Conservation (phyloP, 2,888 invertebrate species). For the Crepidodera aurea region DNA sequence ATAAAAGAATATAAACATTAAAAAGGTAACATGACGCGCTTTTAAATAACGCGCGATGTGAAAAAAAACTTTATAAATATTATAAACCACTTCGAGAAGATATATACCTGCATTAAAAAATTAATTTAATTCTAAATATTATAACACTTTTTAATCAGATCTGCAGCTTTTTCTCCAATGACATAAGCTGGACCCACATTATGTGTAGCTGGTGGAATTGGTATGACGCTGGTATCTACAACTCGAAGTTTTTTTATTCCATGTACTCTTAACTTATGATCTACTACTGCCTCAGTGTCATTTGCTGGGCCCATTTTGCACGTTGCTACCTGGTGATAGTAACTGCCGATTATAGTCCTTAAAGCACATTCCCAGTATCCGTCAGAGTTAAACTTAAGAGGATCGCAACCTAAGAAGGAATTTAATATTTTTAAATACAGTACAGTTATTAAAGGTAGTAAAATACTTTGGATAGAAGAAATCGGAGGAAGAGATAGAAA, state of each 20-base stretch:
- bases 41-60: no score
- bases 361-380: conserved; percentile 65
- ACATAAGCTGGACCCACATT: conserved; percentile 64
- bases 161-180: conserved; percentile 67
- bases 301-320: conserved; percentile 65
- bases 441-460: no score
- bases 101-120: no score
- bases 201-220: conserved; percentile 63
- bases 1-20: no score
- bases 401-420: conserved; percentile 60
- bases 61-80: no score
- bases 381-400: conserved; percentile 58
- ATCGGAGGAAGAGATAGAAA: no score
- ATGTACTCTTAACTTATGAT: conserved; percentile 63
- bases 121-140: neutral
- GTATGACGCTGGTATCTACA: conserved; percentile 66
- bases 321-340: conserved; percentile 65
- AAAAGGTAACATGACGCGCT: no score
- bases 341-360: conserved; percentile 60
- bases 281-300: conserved; percentile 66
- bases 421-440: no score
- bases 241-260: conserved; percentile 64
- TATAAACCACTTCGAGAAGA: no score
- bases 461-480: no score
- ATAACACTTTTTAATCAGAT: conserved; percentile 59